These are phyloP conservation scores for Caenorhabditis angaria DNA, from an alignment of 2,888 invertebrate species.

Conservation along the genomic window DNA sequence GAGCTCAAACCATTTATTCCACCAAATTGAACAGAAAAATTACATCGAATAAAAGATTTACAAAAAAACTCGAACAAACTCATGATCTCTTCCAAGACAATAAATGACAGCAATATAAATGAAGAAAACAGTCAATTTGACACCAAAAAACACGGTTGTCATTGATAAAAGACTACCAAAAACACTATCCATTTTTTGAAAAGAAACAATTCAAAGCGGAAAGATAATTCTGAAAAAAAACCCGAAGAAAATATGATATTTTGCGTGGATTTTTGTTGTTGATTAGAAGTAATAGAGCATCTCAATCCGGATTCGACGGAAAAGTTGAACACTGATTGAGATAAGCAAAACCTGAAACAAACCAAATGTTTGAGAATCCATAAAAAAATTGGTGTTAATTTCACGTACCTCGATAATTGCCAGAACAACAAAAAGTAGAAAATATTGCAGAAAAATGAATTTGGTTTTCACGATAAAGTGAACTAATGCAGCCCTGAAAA, in stretches of 20 bases:
- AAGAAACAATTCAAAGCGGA: slow-evolving; percentile 12
- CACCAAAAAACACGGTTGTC: slow-evolving; percentile 14
- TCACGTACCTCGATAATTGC: slow-evolving; percentile 43
- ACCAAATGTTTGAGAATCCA: not conserved
- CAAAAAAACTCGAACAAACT: slow-evolving; percentile 29
- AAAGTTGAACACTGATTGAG: slow-evolving; percentile 53
- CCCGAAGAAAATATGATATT: not conserved
- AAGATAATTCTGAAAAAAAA: slow-evolving; percentile 11
- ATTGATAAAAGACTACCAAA: slow-evolving; percentile 24
- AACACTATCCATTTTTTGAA: slow-evolving; percentile 28
- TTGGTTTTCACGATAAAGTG: slow-evolving; percentile 44
- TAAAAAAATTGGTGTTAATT: not conserved
- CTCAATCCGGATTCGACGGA: slow-evolving; percentile 61
- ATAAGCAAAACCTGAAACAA: slow-evolving; percentile 55
- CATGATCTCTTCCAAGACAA: slow-evolving; percentile 27
- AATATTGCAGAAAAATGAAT: slow-evolving; percentile 56
- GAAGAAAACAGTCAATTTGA: slow-evolving; percentile 22
- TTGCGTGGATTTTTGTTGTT: not conserved
- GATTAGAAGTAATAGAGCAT: slow-evolving; percentile 60
- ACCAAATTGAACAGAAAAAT: not conserved
- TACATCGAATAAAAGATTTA: not conserved
- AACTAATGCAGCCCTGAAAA: slow-evolving; percentile 59
- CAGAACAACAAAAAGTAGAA: slow-evolving; percentile 45
- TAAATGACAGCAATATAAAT: slow-evolving; percentile 11
- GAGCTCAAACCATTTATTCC: slow-evolving; percentile 11